A percentile compares a stretch with the other conserved stretches of the same genome.
Conservation (phyloP, 2,797 vertebrate genomes). For the Diglossa cyanea region DNA sequence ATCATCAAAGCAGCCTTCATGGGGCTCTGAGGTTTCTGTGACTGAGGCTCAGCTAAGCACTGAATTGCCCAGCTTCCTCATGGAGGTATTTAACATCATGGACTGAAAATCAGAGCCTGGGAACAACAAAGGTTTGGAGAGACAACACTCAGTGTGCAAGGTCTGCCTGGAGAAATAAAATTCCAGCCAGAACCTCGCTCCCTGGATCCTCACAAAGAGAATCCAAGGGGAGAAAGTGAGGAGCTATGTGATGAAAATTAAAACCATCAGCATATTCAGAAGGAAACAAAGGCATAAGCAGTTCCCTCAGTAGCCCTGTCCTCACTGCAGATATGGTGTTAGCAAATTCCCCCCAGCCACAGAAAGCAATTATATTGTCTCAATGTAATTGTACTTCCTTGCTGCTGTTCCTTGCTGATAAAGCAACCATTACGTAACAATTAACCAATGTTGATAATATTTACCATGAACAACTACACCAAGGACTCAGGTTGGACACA, state of each 20-base stretch:
- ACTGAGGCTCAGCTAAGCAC: neutral
- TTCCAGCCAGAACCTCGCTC: neutral
- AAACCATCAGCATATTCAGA: neutral
- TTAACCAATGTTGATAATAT: neutral
- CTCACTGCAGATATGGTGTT: neutral
- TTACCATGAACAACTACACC: neutral
- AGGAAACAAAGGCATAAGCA: neutral
- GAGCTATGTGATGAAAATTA: neutral
- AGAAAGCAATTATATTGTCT: neutral
- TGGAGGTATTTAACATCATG: neutral
- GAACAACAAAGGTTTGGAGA: slow-evolving; percentile 44
- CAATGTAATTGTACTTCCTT: neutral
- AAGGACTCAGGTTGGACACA: neutral
- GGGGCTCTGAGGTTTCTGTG: neutral
- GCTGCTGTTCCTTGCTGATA: neutral
- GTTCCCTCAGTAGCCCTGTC: neutral
- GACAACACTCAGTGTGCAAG: slow-evolving; percentile 4
- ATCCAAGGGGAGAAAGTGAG: slow-evolving; percentile 36
- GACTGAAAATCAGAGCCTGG: slow-evolving; percentile 8
- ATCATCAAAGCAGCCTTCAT: slow-evolving; percentile 2
- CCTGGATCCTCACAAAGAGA: neutral
- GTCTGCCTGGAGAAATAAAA: slow-evolving; percentile 21
- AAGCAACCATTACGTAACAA: neutral
- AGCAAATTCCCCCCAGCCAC: neutral
- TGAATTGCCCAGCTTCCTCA: slow-evolving; percentile 14